A percentile compares a stretch with the other conserved stretches of the same genome.
Conservation (phyloP, 2,888 invertebrate genomes). For the Heteropelma amictum region DNA sequence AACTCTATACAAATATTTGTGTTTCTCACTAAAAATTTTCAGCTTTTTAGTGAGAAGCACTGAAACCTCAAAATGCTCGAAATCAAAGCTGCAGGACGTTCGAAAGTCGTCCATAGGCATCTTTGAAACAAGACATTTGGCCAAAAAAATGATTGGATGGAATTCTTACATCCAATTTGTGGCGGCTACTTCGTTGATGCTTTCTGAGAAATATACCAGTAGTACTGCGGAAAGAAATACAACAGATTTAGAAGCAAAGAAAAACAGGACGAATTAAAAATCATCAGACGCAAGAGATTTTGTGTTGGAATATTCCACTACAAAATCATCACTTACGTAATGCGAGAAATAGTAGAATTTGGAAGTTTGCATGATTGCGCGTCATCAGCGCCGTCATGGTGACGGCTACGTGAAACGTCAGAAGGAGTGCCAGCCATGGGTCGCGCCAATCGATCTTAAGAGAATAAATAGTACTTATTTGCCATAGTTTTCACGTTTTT, state of each 20-base stretch:
- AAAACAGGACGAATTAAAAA: too few relatives aligned
- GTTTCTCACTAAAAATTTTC: too few relatives aligned
- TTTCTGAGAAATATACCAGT: constrained; percentile 93
- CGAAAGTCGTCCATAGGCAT: too few relatives aligned
- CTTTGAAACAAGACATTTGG: not conserved
- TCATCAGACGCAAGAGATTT: too few relatives aligned
- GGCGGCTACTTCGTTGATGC: constrained; percentile 93
- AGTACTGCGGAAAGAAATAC: constrained; percentile 82
- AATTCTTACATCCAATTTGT: constrained; percentile 85
- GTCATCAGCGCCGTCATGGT: constrained; percentile 90
- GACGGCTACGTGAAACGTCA: constrained; percentile 87
- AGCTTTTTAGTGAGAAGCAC: too few relatives aligned
- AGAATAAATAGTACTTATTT: not conserved
- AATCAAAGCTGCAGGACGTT: too few relatives aligned
- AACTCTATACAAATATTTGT: not conserved
- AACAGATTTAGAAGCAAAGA: too few relatives aligned
- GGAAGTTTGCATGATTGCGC: constrained; percentile 91
- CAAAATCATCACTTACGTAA: constrained; percentile 83
- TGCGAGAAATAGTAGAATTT: constrained; percentile 89
- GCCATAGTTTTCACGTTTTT: too few relatives aligned
- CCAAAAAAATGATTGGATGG: not conserved
- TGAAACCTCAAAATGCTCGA: too few relatives aligned
- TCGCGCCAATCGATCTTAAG: constrained; percentile 92
- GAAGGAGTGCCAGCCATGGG: constrained; percentile 89
- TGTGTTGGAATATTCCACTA: too few relatives aligned